Conservation (phyloP, 2,113 vertebrate species). For the Lasiurus cinereus region DNA sequence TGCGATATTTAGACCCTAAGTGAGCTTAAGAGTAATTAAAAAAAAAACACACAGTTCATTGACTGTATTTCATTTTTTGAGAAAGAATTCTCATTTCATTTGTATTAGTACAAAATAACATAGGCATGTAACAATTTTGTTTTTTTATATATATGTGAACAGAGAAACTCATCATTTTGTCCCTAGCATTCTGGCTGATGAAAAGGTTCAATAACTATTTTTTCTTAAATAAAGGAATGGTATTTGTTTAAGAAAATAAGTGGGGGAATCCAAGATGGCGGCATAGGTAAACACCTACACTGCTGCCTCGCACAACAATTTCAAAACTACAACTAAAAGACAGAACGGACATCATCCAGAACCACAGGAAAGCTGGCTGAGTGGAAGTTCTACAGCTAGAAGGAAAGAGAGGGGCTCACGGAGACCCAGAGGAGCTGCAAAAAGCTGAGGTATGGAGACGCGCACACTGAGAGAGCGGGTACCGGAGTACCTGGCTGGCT, state of each 20-base stretch:
- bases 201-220: not conserved
- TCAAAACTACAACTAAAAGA: no score
- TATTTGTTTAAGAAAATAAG: not conserved
- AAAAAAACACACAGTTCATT: not conserved
- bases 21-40: conserved; percentile 24
- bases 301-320: no score
- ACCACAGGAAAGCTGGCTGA: no score
- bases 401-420: no score
- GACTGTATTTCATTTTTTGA: not conserved
- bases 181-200: not conserved
- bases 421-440: no score
- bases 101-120: not conserved
- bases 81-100: not conserved
- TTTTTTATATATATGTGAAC: not conserved
- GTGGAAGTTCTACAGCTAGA: no score
- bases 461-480: no score
- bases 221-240: not conserved
- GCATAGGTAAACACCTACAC: no score
- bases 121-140: not conserved
- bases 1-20: not conserved
- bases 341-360: no score
- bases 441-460: no score
- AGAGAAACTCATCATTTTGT: not conserved
- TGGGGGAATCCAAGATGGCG: no score
- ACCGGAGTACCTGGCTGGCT: no score